A percentile compares a stretch with the other conserved stretches of the same genome.
These are phyloP conservation scores for Enteromius mattozi DNA, from an alignment of 2,797 vertebrate species.

Conservation along the genomic window DNA sequence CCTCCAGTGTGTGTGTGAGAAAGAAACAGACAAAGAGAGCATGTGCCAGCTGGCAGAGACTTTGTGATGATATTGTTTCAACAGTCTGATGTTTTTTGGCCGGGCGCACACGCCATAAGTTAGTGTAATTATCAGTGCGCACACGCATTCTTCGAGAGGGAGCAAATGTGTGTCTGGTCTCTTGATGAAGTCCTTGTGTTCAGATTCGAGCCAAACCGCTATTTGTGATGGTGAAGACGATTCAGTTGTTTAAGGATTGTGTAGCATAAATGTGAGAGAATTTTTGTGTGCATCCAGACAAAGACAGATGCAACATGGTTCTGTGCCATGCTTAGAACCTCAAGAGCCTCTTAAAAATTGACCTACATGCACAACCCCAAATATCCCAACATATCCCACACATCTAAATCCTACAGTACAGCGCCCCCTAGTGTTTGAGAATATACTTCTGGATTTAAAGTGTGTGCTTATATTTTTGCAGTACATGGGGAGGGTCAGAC, in stretches of 20 bases:
- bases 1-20: not conserved
- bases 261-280: conserved; percentile 5
- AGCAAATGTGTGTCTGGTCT: conserved; percentile 44
- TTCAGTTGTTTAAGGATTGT: conserved; percentile 15
- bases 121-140: conserved; percentile 27
- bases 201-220: not conserved
- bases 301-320: conserved; percentile 22
- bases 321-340: not conserved
- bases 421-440: conserved; percentile 27
- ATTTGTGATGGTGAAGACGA: not conserved
- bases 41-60: conserved; percentile 32
- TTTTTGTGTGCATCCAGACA: not conserved
- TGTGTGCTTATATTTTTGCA: not conserved
- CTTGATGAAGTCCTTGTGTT: conserved; percentile 27
- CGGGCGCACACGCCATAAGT: not conserved
- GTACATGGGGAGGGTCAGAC: not conserved
- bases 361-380: conserved; percentile 13
- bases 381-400: not conserved
- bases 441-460: not conserved
- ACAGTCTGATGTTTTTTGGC: conserved; percentile 42
- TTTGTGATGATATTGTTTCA: conserved; percentile 45
- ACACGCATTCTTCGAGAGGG: conserved; percentile 14
- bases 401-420: not conserved
- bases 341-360: conserved; percentile 32
- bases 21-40: not conserved